A percentile compares a stretch with the other conserved stretches of the same genome.
These are phyloP conservation scores for Channa maculata DNA, from an alignment of 2,113 vertebrate genomes.

Conservation along the genomic window DNA sequence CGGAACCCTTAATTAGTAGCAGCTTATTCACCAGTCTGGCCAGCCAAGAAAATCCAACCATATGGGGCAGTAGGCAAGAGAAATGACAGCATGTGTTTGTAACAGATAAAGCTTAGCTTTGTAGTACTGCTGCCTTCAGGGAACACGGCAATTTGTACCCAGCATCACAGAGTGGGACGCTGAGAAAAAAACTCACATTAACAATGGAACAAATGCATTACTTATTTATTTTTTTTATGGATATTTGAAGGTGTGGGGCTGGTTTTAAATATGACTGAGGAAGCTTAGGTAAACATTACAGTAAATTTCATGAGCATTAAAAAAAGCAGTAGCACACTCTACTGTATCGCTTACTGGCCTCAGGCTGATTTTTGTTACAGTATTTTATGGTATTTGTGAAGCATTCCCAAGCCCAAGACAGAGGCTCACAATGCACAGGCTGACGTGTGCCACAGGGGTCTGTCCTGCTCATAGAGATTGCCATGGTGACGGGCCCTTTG, in stretches of 20 bases:
- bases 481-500: constrained; percentile 63
- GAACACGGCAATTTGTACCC: constrained; percentile 26
- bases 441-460: constrained; percentile 37
- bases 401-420: constrained; percentile 3
- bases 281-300: constrained; percentile 6
- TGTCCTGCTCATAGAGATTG: constrained; percentile 41
- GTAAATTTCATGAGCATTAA: background rate
- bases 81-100: constrained; percentile 62
- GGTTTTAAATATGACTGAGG: background rate
- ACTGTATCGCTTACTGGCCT: constrained; percentile 2
- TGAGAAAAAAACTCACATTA: constrained; percentile 28
- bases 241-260: constrained; percentile 14
- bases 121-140: constrained; percentile 48
- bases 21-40: constrained; percentile 33
- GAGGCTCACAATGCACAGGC: constrained; percentile 1
- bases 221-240: constrained; percentile 8
- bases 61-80: constrained; percentile 26
- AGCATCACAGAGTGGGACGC: constrained; percentile 40
- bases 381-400: constrained; percentile 10
- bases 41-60: constrained; percentile 32
- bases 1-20: constrained; percentile 30
- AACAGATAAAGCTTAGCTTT: constrained; percentile 61
- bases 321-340: no score
- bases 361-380: background rate
- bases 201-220: constrained; percentile 46